Evolutionary conservation across 2,888 invertebrate genomes (phyloP), one percentile per base, ranked within the genome.

Genomic region (Heliconius cydno): DNA sequence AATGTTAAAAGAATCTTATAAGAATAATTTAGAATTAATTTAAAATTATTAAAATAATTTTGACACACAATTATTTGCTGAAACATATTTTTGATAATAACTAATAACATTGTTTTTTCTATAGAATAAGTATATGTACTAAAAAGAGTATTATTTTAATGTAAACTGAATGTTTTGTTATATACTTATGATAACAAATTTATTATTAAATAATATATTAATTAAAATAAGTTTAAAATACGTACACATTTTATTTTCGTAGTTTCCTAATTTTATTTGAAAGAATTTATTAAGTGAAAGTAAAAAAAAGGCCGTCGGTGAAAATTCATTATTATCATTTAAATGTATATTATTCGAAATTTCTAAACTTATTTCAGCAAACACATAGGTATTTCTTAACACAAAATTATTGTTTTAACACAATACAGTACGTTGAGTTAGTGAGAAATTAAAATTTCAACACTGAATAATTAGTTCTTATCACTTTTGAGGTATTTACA

Each of bases 231-330:
- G 4, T 70, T 41, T n/a, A 57, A 73, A 71, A 73, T 73, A 60
- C 73, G 60, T 73, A 60, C 38, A 73, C 57, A 60, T 73, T 60
- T 60, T 73, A 22, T 73, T 73, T 60, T 60, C n/a, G 38, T 34
- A 25, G 30, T 73, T 25, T 60, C 73, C 60, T 34, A 34, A 60
- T 60, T 73, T 41, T 77, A 41, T 75, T 38, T 63, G 3, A 75
- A 63, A 41, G 34, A 65, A 63, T 75, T 65, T 63, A 41, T 41
- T 13, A 22, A 46, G 75, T 65, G 75, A 75, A 75, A 75, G 75
- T 75, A 75, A 75, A 28, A 63, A 41, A 41, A 75, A 75, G 38
- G 38, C 75, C 75, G 75, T 65, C 75, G 75, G 75, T 65, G 75
- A 75, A 75, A 75, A 75, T 65, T 75, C 19, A 65, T 63, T 65